Evolutionary conservation across 1,140 invertebrate species (phyloP), one percentile per base, ranked within the genome.

Genomic region (Varroa destructor): DNA sequence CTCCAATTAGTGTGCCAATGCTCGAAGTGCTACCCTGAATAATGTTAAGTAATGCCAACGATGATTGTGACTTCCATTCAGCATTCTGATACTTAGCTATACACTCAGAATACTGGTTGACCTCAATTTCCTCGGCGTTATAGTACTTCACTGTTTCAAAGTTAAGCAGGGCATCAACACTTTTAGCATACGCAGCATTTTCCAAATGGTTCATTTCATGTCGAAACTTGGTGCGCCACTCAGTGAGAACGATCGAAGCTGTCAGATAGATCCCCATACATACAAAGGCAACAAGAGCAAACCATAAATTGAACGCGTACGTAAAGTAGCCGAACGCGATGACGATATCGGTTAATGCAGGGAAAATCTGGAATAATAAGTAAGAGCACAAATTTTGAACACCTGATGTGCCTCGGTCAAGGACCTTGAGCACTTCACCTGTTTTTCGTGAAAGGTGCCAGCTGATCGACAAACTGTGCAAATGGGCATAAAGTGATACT

Each of bases 91-190:
- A 82, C 73, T 74, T 85, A 1, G 87, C 75, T 76, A 97, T 89
- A 14, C 90, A 87, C 55, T 88, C 86, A 74, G 84, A 83, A 77
- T 94, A 97, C 58, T 86, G 84, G 64, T 89, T 80, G 0, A 91
- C 87, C 83, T 97, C 94, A 80, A 93, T 95, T 8, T 84, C 77
- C 80, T 97, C 93, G 37, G 91, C 91, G 43, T 88, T 89, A 78
- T 97, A 97, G 81, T 97, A 97, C 80, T 97, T 98, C 0, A 97
- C 80, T 3, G 94, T 97, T 82, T 97, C 93, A 82, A 93, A 97
- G 81, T 97, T 98, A 0, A 97, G 82, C 55, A 98, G 81, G n/a
- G 93, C 96, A 79, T 98, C 94, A 0, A 97, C 92, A 73, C 89
- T 93, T 64, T 88, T 85, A n/a, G 91, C 88, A 78, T 90, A 88